Evolutionary conservation across 2,888 invertebrate genomes (phyloP), one percentile per base, ranked within the genome.

Genomic region (Synergus japonicus): DNA sequence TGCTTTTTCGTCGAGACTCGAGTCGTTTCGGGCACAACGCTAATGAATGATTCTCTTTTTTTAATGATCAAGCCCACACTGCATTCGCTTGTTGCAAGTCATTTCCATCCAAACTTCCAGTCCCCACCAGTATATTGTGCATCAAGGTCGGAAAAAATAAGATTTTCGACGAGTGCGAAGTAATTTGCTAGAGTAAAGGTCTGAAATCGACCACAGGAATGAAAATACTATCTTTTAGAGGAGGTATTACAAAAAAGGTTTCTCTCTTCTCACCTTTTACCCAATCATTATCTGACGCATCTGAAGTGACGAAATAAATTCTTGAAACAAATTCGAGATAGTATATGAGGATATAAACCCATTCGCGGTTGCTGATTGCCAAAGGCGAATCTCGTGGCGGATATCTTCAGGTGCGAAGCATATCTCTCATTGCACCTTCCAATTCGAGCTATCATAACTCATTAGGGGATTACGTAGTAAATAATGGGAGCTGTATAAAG

Each of bases 401-500:
- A 65, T 65, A 65, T 65, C 13, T 43, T 9, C n/a, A 43, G 18
- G 43, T 66, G 43, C 43, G n/a, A 43, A 79, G 58, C 69, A 76
- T 79, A 76, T 78, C 76, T 76, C 80, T 83, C 82, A 69, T 79
- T 82, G 82, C 79, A 64, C 78, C 81, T 78, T 82, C 81, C 81
- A 83, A 82, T 84, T 83, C 78, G 78, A 84, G 73, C 78, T 83
- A 84, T 83, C 84, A 82, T 82, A 83, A 85, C 83, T 83, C 82
- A 81, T 81, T 83, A 82, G 79, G 80, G 81, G 64, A 65, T 79
- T 80, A 73, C 78, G 66, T 77, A 44, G 82, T 79, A 83, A 83
- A 82, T 79, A 77, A 79, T 79, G 80, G 77, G 63, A 82, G 80
- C 76, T 77, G 79, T 66, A 66, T 66, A 66, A 66, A 66, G 43